phyloP scores from a whole-genome alignment of 2,888 invertebrate genomes.

The Eristalinus aeneus region DNA sequence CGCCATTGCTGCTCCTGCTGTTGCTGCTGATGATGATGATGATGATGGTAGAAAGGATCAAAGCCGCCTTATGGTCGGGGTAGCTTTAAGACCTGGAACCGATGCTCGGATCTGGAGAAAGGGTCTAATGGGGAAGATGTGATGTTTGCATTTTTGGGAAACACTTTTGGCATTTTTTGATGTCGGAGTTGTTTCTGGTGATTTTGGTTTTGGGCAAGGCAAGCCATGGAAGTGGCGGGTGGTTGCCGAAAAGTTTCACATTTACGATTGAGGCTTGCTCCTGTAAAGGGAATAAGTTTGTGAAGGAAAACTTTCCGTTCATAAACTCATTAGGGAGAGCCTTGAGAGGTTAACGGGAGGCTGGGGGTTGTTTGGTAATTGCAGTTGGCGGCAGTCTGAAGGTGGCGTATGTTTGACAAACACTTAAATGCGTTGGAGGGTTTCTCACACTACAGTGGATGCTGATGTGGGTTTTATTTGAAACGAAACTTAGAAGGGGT shows the following conservation, averaged over 20 bases:
- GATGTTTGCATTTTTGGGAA: slow-evolving; percentile 57
- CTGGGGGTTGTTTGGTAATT: not conserved
- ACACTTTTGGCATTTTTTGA: slow-evolving; percentile 37
- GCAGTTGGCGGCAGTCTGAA: not conserved
- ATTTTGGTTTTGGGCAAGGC: not conserved
- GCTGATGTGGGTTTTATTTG: too few species aligned
- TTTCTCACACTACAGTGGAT: too few species aligned
- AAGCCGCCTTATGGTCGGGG: not conserved
- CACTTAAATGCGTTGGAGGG: too few species aligned
- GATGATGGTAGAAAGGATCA: slow-evolving; percentile 1
- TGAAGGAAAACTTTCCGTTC: slow-evolving; percentile 11
- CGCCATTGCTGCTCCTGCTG: not conserved
- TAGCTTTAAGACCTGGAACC: not conserved
- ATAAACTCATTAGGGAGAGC: slow-evolving; percentile 20
- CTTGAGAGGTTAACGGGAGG: not conserved
- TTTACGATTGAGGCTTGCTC: slow-evolving; percentile 1
- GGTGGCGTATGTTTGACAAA: not conserved
- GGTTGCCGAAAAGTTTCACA: slow-evolving; percentile 24
- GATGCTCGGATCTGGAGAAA: not conserved
- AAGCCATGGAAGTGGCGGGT: slow-evolving; percentile 5
- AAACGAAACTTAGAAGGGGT: too few species aligned
- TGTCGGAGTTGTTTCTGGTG: slow-evolving; percentile 1
- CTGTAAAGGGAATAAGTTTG: not conserved
- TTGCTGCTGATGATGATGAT: not conserved
- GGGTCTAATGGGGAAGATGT: slow-evolving; percentile 7